A percentile compares a stretch with the other conserved stretches of the same genome.
Evolutionary conservation across 2,113 vertebrate species (phyloP).

Genomic region (Ophthalmolycus amberensis): DNA sequence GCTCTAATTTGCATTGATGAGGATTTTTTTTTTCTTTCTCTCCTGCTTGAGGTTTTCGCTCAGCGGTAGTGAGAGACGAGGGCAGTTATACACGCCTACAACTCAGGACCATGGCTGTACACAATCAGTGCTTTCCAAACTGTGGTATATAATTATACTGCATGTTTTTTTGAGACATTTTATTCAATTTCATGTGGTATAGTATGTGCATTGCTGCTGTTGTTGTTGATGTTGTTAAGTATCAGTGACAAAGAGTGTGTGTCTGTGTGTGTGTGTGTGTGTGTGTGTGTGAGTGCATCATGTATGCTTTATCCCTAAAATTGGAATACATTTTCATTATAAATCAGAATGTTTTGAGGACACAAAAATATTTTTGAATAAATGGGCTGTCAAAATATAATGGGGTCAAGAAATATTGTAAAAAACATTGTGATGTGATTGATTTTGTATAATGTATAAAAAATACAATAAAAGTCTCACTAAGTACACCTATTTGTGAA

Average conservation of each 20-base stretch:
- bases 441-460: neutral
- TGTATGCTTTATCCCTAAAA: neutral
- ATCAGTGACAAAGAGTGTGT: conserved; percentile 3
- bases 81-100: conserved; percentile 61
- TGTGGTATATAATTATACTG: conserved; percentile 68
- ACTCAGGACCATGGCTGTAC: conserved; percentile 65
- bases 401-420: neutral
- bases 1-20: conserved; percentile 91
- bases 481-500: conserved; percentile 1
- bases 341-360: conserved; percentile 4
- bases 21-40: conserved; percentile 74
- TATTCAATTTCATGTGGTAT: conserved; percentile 15
- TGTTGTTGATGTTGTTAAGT: conserved; percentile 16
- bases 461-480: neutral
- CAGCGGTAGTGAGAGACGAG: conserved; percentile 60
- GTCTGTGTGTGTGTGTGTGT: neutral
- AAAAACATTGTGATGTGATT: conserved; percentile 2
- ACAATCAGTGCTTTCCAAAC: conserved; percentile 60
- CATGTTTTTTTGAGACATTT: conserved; percentile 50
- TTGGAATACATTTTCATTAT: neutral
- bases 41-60: conserved; percentile 65
- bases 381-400: neutral
- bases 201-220: neutral
- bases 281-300: neutral
- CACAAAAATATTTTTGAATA: neutral